Percentiles rank a stretch among this genome's conserved stretches.
Evolutionary conservation across 2,888 invertebrate genomes (phyloP).

Genomic region (Steinernema carpocapsae): DNA sequence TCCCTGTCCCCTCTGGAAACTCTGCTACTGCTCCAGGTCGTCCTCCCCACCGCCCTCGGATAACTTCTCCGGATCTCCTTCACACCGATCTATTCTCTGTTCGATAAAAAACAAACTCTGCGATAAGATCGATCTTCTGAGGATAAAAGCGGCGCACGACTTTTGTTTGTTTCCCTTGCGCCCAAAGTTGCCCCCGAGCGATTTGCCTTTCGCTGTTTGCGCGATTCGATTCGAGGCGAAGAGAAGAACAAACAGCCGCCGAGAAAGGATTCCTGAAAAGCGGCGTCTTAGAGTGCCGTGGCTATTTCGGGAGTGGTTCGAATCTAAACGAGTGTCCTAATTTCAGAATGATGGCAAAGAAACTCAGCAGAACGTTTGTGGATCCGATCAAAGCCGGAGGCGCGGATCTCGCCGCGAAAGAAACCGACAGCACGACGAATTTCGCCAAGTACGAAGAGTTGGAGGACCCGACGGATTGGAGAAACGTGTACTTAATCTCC

Average conservation of each 20-base stretch:
- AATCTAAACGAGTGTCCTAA: no score
- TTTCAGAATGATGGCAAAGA: slow-evolving; percentile 19
- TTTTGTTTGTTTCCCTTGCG: slow-evolving; percentile 31
- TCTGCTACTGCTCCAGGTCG: neutral
- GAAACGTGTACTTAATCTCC: slow-evolving; percentile 44
- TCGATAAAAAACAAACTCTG: slow-evolving; percentile 24
- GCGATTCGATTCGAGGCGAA: neutral
- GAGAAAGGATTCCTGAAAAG: neutral
- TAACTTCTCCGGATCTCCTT: neutral
- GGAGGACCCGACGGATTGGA: slow-evolving; percentile 42
- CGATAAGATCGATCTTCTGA: slow-evolving; percentile 28
- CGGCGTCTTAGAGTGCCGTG: neutral
- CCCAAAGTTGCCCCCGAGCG: slow-evolving; percentile 32
- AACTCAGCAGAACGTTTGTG: slow-evolving; percentile 20
- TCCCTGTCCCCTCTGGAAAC: no score
- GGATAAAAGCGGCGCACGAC: slow-evolving; percentile 34
- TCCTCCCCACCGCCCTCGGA: neutral
- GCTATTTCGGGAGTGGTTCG: no score
- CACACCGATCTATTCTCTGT: neutral
- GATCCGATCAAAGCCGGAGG: slow-evolving; percentile 23
- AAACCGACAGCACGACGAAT: slow-evolving; percentile 1
- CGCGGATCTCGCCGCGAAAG: slow-evolving; percentile 17
- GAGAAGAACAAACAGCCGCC: neutral
- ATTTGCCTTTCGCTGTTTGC: slow-evolving; percentile 13
- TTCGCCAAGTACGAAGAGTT: slow-evolving; percentile 15